A percentile compares a stretch with the other conserved stretches of the same genome.
Evolutionary conservation across 2,113 vertebrate genomes (phyloP).

Genomic region (Athene cunicularia): DNA sequence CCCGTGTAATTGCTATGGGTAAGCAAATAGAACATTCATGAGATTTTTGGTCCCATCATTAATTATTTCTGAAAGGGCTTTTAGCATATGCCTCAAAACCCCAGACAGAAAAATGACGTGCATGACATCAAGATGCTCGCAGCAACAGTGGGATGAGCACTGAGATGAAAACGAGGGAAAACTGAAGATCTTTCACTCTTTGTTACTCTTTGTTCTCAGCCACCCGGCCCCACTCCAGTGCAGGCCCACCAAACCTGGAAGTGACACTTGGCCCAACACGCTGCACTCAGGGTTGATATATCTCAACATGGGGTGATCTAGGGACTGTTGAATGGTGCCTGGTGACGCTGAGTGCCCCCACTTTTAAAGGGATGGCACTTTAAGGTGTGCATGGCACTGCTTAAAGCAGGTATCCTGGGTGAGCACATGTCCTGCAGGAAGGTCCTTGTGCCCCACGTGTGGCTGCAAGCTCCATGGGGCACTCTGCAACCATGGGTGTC

Average conservation of each 20-base stretch:
- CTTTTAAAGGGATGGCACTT: background rate
- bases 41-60: slow-evolving; percentile 48
- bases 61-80: slow-evolving; percentile 67
- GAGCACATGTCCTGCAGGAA: accelerated
- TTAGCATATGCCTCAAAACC: slow-evolving; percentile 26
- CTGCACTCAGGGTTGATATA: accelerated
- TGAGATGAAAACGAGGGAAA: background rate
- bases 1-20: background rate
- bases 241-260: background rate
- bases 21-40: slow-evolving; percentile 51
- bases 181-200: background rate
- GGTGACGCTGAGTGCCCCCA: no score
- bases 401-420: background rate
- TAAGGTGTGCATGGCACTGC: no score
- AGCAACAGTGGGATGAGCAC: background rate
- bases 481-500: background rate
- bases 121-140: background rate
- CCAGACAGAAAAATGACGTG: background rate
- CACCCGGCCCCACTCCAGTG: background rate
- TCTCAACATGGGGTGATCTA: background rate
- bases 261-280: accelerated
- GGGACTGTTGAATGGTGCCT: background rate
- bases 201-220: background rate
- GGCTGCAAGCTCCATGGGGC: background rate
- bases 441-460: background rate